These are phyloP conservation scores for Eupeodes latifasciatus DNA, from an alignment of 2,888 invertebrate species.

Conservation along the genomic window DNA sequence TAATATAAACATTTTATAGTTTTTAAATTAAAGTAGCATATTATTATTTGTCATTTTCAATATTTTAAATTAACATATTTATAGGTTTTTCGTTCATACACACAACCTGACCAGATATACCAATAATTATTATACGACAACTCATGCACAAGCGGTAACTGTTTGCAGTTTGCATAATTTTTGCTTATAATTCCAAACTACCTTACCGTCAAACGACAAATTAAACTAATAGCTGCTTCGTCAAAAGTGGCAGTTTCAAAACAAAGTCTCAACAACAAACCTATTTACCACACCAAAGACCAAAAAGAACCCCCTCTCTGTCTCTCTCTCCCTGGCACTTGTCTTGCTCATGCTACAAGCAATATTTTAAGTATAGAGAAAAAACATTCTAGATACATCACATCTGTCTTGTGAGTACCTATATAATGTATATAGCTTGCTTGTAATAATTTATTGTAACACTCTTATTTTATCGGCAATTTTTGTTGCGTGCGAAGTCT, in stretches of 20 bases:
- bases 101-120: neutral
- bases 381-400: slow-evolving; percentile 48
- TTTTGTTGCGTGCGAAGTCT: slow-evolving; percentile 70
- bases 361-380: neutral
- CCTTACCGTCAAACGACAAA: slow-evolving; percentile 34
- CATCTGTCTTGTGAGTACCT: slow-evolving; percentile 18
- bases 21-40: neutral
- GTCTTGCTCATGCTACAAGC: neutral
- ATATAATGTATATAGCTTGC: neutral
- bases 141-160: neutral
- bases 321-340: neutral
- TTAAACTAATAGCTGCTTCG: slow-evolving; percentile 47
- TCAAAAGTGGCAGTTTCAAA: slow-evolving; percentile 24
- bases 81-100: neutral
- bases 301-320: too few species aligned
- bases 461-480: slow-evolving; percentile 69
- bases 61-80: slow-evolving; percentile 20
- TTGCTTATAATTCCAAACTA: neutral
- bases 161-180: slow-evolving; percentile 5
- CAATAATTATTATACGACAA: slow-evolving; percentile 2
- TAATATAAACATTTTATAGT: neutral
- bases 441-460: slow-evolving; percentile 65
- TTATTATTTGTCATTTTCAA: slow-evolving; percentile 13
- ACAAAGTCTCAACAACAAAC: slow-evolving; percentile 29
- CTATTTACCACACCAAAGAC: slow-evolving; percentile 6